A percentile compares a stretch with the other conserved stretches of the same genome.
Evolutionary conservation across 2,113 vertebrate species (phyloP).

Genomic region (Crotophaga sulcirostris): DNA sequence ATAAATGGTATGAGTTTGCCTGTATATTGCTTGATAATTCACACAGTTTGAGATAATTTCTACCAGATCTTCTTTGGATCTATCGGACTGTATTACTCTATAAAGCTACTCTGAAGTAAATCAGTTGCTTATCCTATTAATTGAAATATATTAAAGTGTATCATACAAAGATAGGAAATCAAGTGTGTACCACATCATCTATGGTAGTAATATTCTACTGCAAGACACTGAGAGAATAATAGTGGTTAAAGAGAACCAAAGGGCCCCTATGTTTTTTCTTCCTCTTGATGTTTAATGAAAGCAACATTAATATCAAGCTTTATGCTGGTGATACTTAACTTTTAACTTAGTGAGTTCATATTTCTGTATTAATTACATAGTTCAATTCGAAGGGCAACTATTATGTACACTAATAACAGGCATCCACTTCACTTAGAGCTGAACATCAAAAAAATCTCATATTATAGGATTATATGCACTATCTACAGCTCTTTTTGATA

Average conservation of each 20-base stretch:
- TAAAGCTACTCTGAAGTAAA: background rate
- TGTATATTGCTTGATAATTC: background rate
- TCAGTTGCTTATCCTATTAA: background rate
- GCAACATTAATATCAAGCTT: background rate
- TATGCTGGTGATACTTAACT: background rate
- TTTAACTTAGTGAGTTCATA: background rate
- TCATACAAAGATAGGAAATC: background rate
- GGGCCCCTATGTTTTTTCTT: background rate
- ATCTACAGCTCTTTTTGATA: constrained; percentile 39
- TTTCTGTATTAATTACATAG: constrained; percentile 29
- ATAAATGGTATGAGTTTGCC: background rate
- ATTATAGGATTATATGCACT: constrained; percentile 34
- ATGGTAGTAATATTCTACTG: background rate
- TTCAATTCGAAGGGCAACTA: background rate
- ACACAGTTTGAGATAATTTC: background rate
- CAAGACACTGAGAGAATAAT: background rate
- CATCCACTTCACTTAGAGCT: constrained; percentile 14
- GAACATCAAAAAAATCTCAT: constrained; percentile 44
- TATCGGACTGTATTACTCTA: background rate
- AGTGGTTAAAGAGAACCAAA: background rate
- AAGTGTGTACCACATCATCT: background rate
- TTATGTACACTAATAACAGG: background rate
- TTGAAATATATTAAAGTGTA: background rate
- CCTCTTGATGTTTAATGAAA: constrained; percentile 29
- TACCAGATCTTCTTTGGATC: background rate